Conservation (phyloP, 2,113 vertebrate species). For the Ceyx cyanopectus region DNA sequence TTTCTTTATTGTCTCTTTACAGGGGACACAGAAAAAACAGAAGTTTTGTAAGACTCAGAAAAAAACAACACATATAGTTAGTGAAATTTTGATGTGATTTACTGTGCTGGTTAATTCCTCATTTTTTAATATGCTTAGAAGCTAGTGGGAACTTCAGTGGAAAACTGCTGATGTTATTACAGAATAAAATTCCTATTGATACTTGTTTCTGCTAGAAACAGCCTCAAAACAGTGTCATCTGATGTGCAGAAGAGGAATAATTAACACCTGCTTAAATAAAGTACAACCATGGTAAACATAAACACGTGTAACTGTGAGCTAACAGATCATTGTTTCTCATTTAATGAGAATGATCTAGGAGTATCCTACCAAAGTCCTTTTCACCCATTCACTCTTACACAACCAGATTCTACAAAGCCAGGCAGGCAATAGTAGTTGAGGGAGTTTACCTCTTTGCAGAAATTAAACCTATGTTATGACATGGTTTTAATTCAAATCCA, state of each 20-base stretch:
- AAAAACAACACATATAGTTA: not conserved
- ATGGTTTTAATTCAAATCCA: not conserved
- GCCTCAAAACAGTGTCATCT: not conserved
- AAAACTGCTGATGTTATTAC: not conserved
- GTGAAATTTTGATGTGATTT: not conserved
- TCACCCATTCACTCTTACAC: not conserved
- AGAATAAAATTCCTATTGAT: not conserved
- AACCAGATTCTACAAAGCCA: not conserved
- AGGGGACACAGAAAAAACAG: not conserved
- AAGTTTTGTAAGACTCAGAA: not conserved
- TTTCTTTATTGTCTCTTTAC: not conserved
- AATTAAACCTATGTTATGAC: not conserved
- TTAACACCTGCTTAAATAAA: not conserved
- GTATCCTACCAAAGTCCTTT: not conserved
- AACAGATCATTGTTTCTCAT: not conserved
- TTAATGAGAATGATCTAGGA: not conserved
- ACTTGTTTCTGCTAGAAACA: not conserved
- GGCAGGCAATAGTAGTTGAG: not conserved
- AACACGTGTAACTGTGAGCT: not conserved
- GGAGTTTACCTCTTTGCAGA: not conserved
- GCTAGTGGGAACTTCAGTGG: not conserved
- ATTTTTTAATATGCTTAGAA: not conserved
- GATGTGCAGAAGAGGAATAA: not conserved
- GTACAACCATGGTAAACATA: not conserved
- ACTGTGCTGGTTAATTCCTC: not conserved